Percentiles rank a stretch among this genome's conserved stretches.
Evolutionary conservation across 2,113 vertebrate species (phyloP).

Genomic region (Pionites leucogaster): DNA sequence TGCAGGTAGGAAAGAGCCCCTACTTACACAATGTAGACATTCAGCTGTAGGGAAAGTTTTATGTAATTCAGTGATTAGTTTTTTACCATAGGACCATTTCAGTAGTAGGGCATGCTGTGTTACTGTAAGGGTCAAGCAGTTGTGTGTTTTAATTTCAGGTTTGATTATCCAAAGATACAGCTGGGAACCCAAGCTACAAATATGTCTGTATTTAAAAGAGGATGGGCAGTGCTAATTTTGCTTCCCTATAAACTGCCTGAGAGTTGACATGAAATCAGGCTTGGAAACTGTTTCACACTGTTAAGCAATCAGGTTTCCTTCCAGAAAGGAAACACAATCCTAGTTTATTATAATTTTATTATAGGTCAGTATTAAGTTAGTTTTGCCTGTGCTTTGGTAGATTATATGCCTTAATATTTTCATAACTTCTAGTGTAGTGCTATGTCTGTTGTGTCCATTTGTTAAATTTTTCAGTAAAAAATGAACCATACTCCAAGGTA

Average conservation of each 20-base stretch:
- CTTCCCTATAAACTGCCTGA: conserved; percentile 25
- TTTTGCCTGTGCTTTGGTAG: not conserved
- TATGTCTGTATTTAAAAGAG: not conserved
- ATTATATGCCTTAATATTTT: conserved; percentile 18
- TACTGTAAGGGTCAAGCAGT: not conserved
- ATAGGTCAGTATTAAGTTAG: conserved; percentile 34
- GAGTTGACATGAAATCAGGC: conserved; percentile 52
- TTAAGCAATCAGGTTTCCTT: conserved; percentile 57
- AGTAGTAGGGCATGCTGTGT: not conserved
- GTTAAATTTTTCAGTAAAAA: not conserved
- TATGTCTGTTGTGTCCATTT: not conserved
- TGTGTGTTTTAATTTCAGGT: not conserved
- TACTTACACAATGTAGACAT: not conserved
- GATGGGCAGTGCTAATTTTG: conserved; percentile 2
- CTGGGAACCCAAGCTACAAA: conserved; percentile 23
- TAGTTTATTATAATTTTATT: conserved; percentile 43
- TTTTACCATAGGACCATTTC: not conserved
- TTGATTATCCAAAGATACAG: not conserved
- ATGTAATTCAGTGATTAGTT: not conserved
- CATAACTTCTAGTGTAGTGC: not conserved
- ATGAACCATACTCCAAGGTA: not conserved
- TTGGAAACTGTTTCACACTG: conserved; percentile 50
- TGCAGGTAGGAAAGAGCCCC: not conserved
- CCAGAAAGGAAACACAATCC: conserved; percentile 53
- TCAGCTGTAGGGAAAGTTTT: not conserved